Conservation (phyloP, 1,140 invertebrate genomes). For the Apis dorsata region DNA sequence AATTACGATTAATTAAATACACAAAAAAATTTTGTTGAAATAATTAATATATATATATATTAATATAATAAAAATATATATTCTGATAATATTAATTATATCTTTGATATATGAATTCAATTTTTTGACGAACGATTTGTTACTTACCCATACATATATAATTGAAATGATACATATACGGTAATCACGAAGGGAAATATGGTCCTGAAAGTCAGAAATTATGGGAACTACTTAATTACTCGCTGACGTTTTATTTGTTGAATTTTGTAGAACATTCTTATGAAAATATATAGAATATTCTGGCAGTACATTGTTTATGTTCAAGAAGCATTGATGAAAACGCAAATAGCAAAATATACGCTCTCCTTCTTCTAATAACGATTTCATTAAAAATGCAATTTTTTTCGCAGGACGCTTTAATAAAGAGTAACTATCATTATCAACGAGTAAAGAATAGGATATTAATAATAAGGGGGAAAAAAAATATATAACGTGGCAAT, state of each 20-base stretch:
- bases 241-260: slow-evolving; percentile 53
- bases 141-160: slow-evolving; percentile 4
- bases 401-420: background rate
- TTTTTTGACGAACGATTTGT: slow-evolving; percentile 5
- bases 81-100: background rate
- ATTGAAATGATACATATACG: background rate
- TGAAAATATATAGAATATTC: slow-evolving; percentile 39
- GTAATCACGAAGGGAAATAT: background rate
- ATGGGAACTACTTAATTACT: slow-evolving; percentile 22
- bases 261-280: slow-evolving; percentile 42
- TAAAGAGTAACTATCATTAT: slow-evolving; percentile 21
- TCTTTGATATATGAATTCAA: background rate
- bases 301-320: slow-evolving; percentile 34
- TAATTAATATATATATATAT: no score
- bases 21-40: no score
- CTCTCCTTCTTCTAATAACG: background rate
- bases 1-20: no score
- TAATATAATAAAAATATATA: no score
- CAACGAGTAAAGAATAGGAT: slow-evolving; percentile 44
- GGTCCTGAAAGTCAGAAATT: background rate
- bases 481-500: slow-evolving; percentile 22
- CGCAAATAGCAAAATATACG: background rate
- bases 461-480: background rate
- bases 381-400: background rate
- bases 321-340: slow-evolving; percentile 5